Base-by-base conservation (phyloP, 1,140 invertebrate genomes). In the Hetaerina americana region DNA sequence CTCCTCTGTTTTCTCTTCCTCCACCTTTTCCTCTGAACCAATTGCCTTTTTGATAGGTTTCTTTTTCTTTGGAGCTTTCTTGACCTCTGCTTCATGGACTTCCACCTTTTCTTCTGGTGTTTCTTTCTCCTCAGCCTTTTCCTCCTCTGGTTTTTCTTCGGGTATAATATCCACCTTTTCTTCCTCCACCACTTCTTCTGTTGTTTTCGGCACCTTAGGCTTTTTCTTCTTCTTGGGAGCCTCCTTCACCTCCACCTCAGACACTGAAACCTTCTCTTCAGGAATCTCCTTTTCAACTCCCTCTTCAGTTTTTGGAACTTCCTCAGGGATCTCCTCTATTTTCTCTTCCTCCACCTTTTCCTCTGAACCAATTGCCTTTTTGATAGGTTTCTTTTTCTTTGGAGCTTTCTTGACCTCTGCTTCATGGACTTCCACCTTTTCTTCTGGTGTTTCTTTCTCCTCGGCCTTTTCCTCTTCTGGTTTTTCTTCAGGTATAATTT, bases 191-290 rank as follows among this genome's bases (percentile, higher is more conserved):
- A 67, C 70, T 28, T 72, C 71, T n/a, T 68, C 26, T 6, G 31
- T 68, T 0, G 8, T 29, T 78, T 75, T 75, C 10, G 15, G 15
- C 15, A 57, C 22, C 22, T 57, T 57, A 12, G 15, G 15, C 1
- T 3, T 12, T 10, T 57, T 57, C 10, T 57, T 57, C 40, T 57
- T 57, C 10, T 57, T 57, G 40, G 40, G 40, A 18, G 40, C 40
- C 22, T 57, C 40, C 22, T 57, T 57, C 15, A 57, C 40, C 10
- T 57, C 40, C 15, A n/a, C 15, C 22, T 57, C 22, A 5, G 40
- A 5, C 6, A 77, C 71, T 24, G 77, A 75, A 28, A 80, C 72
- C 70, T 83, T 77, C 71, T 79, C 78, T 73, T 80, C 81, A 18
- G 76, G 71, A 57, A 78, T 74, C 73, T 79, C 80, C 18, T 78